Evolutionary conservation across 2,113 vertebrate species (phyloP), one percentile per base, ranked within the genome.

Genomic region (Heterotilapia buettikoferi): DNA sequence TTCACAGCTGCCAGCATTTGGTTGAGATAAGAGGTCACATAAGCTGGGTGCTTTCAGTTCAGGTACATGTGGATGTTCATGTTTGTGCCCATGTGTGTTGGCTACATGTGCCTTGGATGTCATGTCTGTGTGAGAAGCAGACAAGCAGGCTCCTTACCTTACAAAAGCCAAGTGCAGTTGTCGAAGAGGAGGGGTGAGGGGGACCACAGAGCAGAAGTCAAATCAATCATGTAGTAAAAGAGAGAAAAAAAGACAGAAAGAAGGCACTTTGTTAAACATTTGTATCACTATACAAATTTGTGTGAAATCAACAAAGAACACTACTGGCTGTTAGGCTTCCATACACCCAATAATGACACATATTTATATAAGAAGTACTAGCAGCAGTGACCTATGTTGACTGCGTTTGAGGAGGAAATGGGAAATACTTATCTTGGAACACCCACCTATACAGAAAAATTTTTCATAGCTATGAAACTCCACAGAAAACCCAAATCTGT

Each of bases 141-240:
- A 96, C 95, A 97, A 94, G 96, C 97, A 96, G 97, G 97, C 98
- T 98, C 97, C 98, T 99, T 99, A 99, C 98, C 98, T 99, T 99
- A 98, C 99, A 92, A 97, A 95, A 98, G 99, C 99, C 99, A 98
- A 96, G 92, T 89, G 94, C 96, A 97, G 97, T 96, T 88, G 90
- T 84, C 92, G 43, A 10, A 54, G 63, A 95, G 82, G 57, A 92
- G 89, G n/a, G 86, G n/a, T 68, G 9, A 47, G 56, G 80, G 83
- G 66, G 81, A 73, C 24, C 84, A 80, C 29, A 50, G 31, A 78
- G 43, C n/a, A 76, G 93, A 92, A 95, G 91, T 91, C 53, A 84
- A 85, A 84, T 56, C 40, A 88, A 88, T 88, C 45, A 73, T 59
- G 10, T 29, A 79, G 86, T 81, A 16, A 81, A 91, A 11, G 11